Conservation (phyloP, 53 echinoderm and acorn worm genomes). For the Actinopyga echinites region DNA sequence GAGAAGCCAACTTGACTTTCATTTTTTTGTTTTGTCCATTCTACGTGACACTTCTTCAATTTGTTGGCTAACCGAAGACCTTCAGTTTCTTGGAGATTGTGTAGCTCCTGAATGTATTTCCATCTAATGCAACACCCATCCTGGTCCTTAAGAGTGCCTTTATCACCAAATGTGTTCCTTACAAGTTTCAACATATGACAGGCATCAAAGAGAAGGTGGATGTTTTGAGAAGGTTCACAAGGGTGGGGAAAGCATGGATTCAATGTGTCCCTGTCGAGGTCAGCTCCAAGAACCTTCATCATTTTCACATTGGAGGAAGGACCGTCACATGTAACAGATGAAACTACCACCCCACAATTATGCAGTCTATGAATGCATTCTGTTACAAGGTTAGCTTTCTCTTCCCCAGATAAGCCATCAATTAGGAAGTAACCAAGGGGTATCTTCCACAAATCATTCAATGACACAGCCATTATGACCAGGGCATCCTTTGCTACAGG, state of each 20-base stretch:
- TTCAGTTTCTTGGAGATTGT: constrained; percentile 42
- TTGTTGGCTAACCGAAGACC: constrained; percentile 40
- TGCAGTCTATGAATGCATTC: constrained; percentile 47
- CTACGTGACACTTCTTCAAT: constrained; percentile 7
- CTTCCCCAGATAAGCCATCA: constrained; percentile 31
- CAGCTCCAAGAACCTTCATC: constrained; percentile 40
- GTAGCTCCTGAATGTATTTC: constrained; percentile 33
- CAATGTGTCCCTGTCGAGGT: not conserved
- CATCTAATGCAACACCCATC: constrained; percentile 27
- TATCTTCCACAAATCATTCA: constrained; percentile 43
- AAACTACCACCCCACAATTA: constrained; percentile 30
- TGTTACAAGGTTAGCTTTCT: constrained; percentile 51
- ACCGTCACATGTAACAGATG: constrained; percentile 47
- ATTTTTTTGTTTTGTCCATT: constrained; percentile 25
- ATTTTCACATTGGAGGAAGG: constrained; percentile 40
- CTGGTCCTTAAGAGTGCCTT: constrained; percentile 3
- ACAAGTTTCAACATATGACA: constrained; percentile 58
- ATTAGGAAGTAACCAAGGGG: constrained; percentile 52
- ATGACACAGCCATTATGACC: constrained; percentile 32
- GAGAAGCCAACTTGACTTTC: constrained; percentile 46
- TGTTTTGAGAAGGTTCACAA: not conserved
- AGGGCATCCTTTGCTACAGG: constrained; percentile 52
- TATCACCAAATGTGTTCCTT: constrained; percentile 13
- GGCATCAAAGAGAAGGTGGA: constrained; percentile 39
- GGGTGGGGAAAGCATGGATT: constrained; percentile 55